phyloP scores from a whole-genome alignment of 2,888 invertebrate genomes.

The Eudemis profundana region DNA sequence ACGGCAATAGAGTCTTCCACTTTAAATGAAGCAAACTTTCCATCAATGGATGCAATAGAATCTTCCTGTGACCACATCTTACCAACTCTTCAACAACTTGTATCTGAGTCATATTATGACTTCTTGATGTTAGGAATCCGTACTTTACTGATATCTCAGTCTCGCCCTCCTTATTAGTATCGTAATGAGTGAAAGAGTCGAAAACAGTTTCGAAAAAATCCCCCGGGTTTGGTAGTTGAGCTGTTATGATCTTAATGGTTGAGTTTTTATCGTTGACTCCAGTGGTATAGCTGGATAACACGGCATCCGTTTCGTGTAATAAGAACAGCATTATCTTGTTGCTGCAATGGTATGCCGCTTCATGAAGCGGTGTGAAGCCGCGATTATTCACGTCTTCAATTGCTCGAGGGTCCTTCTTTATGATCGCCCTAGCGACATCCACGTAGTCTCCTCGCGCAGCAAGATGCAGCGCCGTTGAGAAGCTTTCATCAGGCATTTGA shows the following conservation, averaged over 20 bases:
- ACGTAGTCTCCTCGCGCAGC: slow-evolving; percentile 52
- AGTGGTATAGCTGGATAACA: slow-evolving; percentile 47
- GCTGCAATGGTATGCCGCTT: slow-evolving; percentile 70
- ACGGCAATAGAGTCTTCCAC: slow-evolving; percentile 65
- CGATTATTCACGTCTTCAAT: slow-evolving; percentile 47
- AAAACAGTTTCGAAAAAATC: slow-evolving; percentile 61
- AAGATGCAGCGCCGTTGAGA: slow-evolving; percentile 53
- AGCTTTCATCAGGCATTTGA: slow-evolving; percentile 44
- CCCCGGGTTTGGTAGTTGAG: slow-evolving; percentile 60
- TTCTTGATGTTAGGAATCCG: slow-evolving; percentile 54
- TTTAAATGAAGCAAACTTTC: slow-evolving; percentile 71
- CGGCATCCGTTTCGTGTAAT: slow-evolving; percentile 52
- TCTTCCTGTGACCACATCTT: slow-evolving; percentile 58
- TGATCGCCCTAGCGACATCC: slow-evolving; percentile 47
- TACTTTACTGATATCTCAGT: slow-evolving; percentile 42
- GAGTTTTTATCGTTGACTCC: slow-evolving; percentile 43
- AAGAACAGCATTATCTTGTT: slow-evolving; percentile 64
- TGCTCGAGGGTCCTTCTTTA: slow-evolving; percentile 48
- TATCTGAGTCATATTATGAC: slow-evolving; percentile 56
- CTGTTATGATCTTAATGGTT: slow-evolving; percentile 59
- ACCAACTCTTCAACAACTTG: slow-evolving; percentile 60
- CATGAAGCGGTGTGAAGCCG: slow-evolving; percentile 51
- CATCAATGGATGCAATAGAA: slow-evolving; percentile 70
- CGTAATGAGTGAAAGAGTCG: slow-evolving; percentile 60
- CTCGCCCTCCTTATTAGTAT: slow-evolving; percentile 49